Percentiles rank a stretch among this genome's conserved stretches.
Conservation (phyloP, 2,113 vertebrate species). For the Ifrita kowaldi region DNA sequence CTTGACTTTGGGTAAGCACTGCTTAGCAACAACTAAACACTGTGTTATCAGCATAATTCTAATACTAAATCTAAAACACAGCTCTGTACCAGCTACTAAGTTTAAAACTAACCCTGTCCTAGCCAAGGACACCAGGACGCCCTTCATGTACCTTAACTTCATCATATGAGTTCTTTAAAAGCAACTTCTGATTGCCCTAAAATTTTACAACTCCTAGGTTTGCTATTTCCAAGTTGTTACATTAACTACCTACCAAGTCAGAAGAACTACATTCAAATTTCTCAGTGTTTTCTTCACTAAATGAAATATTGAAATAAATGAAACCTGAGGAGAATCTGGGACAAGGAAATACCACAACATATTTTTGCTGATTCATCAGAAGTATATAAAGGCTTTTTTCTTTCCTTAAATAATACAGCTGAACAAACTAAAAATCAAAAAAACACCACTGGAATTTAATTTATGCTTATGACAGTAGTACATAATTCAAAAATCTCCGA, state of each 20-base stretch:
- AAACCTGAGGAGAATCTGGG: background rate
- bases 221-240: background rate
- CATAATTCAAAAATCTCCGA: background rate
- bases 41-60: background rate
- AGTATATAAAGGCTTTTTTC: background rate
- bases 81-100: background rate
- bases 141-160: background rate
- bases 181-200: background rate
- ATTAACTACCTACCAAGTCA: background rate
- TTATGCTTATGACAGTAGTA: background rate
- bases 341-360: background rate
- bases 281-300: background rate
- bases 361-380: background rate
- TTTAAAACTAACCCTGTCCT: background rate
- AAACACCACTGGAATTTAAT: background rate
- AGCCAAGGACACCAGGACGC: background rate
- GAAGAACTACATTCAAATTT: background rate
- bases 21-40: background rate
- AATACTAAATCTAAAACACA: background rate
- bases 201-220: background rate
- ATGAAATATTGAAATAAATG: background rate
- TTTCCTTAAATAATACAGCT: background rate
- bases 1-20: background rate
- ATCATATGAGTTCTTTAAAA: background rate
- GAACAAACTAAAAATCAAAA: background rate